Base-by-base conservation (phyloP, 2,113 vertebrate species). In the Todiramphus chloris region DNA sequence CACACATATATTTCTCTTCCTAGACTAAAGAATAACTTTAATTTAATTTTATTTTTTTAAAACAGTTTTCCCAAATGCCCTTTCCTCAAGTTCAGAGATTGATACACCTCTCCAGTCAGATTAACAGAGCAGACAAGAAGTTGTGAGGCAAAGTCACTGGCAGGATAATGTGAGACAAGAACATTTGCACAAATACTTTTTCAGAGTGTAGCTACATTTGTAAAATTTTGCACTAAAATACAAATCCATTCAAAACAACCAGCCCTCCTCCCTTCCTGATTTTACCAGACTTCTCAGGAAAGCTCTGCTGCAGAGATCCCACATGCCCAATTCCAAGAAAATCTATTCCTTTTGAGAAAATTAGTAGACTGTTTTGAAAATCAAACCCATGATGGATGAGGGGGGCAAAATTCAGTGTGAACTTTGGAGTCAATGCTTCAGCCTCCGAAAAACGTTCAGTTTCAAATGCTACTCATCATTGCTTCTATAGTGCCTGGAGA, bases 391-490 rank as follows among this genome's bases (percentile, higher is more conserved):
- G 1, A 37, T 24, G 10, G 17, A 18, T 0, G 1, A 37, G 21
- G 10, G 17, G 90, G n/a, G 66, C 16, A 72, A 92, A 95, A 84
- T 60, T 78, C 74, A 92, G 44, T 28, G 50, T 70, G 46, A 83
- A 63, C 24, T 76, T 76, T 64, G 15, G 25, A 90, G 62, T 35
- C 63, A 24, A 9, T 76, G 20, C 21, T 84, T 37, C 37, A 87
- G 23, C 51, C 66, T 86, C 67, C 56, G 44, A 78, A n/a, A 69
- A 81, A 48, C 21, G 73, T 92, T 73, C n/a, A 16, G 28, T 59
- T 90, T 59, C 24, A 95, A 70, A 23, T 84, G 33, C 79, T 87
- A 21, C 15, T 76, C 63, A 17, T 35, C 31, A 37, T 60, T 85
- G 25, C 56, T 85, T 93, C 60, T 39, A 1, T 27, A 82, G 60